These are phyloP conservation scores for Zapornia atra DNA, from an alignment of 2,113 vertebrate species.

Conservation along the genomic window DNA sequence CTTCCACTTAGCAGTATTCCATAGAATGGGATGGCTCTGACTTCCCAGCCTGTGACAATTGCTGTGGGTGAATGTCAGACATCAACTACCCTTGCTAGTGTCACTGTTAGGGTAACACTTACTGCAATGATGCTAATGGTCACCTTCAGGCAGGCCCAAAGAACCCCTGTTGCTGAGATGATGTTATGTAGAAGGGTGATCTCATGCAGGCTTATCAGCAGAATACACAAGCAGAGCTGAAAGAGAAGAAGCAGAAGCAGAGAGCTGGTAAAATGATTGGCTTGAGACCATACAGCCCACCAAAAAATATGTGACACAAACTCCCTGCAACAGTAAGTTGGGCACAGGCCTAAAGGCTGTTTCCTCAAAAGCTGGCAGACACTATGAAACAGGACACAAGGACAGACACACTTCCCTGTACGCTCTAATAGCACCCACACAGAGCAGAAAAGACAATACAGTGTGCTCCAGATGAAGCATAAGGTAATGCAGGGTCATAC, in stretches of 20 bases:
- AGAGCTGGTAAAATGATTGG: neutral
- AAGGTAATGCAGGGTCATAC: neutral
- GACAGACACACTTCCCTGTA: neutral
- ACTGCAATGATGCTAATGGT: slow-evolving; percentile 77
- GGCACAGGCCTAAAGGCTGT: neutral
- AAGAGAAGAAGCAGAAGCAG: neutral
- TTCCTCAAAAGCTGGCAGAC: neutral
- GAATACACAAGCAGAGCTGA: slow-evolving; percentile 83
- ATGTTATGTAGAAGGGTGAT: slow-evolving; percentile 66
- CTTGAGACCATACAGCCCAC: neutral
- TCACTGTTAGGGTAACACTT: slow-evolving; percentile 42
- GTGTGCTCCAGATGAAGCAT: neutral
- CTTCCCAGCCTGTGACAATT: neutral
- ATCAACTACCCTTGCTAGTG: neutral
- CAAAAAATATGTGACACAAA: neutral
- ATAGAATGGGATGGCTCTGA: neutral
- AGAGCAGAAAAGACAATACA: neutral
- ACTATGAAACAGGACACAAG: neutral
- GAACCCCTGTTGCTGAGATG: slow-evolving; percentile 74
- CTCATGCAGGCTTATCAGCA: slow-evolving; percentile 71
- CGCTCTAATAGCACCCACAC: neutral
- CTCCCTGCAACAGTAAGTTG: neutral
- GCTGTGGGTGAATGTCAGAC: neutral
- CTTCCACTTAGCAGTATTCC: neutral
- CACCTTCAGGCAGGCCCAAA: slow-evolving; percentile 81